phyloP scores from a whole-genome alignment of 2,797 vertebrate species.

The Tinamus major region DNA sequence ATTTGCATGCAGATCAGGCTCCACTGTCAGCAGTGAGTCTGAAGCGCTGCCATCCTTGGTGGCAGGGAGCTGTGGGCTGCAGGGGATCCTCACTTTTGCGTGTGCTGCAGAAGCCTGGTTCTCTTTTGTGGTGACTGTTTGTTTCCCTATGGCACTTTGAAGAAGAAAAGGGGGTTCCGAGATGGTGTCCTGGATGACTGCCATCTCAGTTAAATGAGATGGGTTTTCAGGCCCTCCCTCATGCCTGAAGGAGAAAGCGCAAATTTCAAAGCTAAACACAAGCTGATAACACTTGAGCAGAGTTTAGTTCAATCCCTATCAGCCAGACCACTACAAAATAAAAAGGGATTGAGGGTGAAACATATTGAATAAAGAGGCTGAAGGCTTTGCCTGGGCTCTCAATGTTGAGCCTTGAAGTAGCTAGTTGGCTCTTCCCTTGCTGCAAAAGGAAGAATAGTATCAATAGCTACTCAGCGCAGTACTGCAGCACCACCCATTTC shows the following conservation, averaged over 20 bases:
- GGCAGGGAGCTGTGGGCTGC: background rate
- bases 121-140: background rate
- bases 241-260: background rate
- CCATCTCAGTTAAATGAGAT: background rate
- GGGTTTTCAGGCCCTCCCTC: background rate
- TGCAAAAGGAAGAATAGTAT: background rate
- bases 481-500: background rate
- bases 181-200: background rate
- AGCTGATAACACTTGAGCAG: background rate
- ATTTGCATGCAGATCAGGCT: slow-evolving; percentile 49
- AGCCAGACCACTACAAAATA: background rate
- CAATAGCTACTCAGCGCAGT: background rate
- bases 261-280: background rate
- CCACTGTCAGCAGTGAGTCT: background rate
- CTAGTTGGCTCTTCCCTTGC: background rate
- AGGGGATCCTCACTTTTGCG: too few species aligned
- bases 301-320: background rate
- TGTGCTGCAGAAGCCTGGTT: background rate
- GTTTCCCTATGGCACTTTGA: background rate
- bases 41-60: background rate
- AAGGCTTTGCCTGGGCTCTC: background rate
- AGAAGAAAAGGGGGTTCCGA: slow-evolving; percentile 21
- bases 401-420: background rate
- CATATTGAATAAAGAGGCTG: background rate
- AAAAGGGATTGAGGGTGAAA: background rate